Evolutionary conservation across 2,113 vertebrate species (phyloP), one percentile per base, ranked within the genome.

Genomic region (Calidris pugnax): DNA sequence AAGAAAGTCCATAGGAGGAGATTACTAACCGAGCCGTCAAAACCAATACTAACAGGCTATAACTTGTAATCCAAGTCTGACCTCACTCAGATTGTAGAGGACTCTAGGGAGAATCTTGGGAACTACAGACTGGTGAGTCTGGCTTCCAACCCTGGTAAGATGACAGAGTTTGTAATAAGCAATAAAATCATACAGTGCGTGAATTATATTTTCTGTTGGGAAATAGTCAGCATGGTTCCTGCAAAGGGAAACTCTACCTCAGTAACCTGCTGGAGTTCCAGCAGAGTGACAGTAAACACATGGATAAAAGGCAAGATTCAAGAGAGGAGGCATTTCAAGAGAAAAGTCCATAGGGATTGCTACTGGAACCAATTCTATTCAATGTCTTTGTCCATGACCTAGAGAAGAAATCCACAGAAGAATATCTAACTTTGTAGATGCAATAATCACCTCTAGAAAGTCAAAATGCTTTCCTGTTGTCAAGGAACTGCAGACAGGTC

Each of bases 51-150:
- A 74, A 82, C 66, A 80, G 62, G 35, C 63, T 95, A 72, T 91
- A 93, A 93, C 43, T 94, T 89, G 66, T 72, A 77, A 94, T 84
- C 91, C 89, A 67, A 96, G 56, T 87, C 7, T 78, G 91, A 91
- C 77, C 87, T 93, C 33, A 30, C 16, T 87, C 62, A 87, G 39
- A 75, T n/a, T 57, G 27, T 69, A 85, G 73, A 60, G 50, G 41
- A 37, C 91, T 48, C 71, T 28, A 60, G 85, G 71, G 67, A 88
- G 33, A 90, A 90, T 66, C 35, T 59, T 69, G 59, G 24, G 19
- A 85, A 68, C 69, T 87, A 71, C 56, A 77, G 37, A 78, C 33
- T 60, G 8, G 74, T 78, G 60, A 87, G 39, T 48, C n/a, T 82
- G 43, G 87, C 78, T 96, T 93, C 66, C 30, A n/a, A 75, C 16